A percentile compares a stretch with the other conserved stretches of the same genome.
These are phyloP conservation scores for Coilia nasus DNA, from an alignment of 2,797 vertebrate genomes.

Conservation along the genomic window DNA sequence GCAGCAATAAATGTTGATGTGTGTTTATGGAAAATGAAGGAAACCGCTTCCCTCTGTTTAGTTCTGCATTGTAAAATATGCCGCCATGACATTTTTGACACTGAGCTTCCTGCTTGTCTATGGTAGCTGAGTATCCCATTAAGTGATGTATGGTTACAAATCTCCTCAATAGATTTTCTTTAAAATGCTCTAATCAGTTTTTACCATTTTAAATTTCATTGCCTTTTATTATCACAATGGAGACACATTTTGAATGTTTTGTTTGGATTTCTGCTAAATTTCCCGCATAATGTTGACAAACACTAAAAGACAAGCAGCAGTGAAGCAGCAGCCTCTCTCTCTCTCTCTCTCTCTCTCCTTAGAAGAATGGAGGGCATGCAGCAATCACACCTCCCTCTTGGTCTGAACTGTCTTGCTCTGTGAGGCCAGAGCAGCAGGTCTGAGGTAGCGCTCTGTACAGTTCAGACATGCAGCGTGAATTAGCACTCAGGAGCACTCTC, in stretches of 20 bases:
- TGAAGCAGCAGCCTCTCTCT: background rate
- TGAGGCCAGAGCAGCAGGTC: constrained; percentile 39
- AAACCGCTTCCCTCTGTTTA: constrained; percentile 27
- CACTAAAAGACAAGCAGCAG: background rate
- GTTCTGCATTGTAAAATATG: constrained; percentile 30
- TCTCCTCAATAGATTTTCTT: background rate
- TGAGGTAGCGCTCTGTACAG: constrained; percentile 18
- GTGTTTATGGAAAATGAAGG: constrained; percentile 41
- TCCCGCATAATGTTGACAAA: background rate
- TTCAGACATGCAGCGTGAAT: constrained; percentile 57
- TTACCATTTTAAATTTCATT: background rate
- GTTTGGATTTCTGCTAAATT: background rate
- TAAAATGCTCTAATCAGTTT: background rate
- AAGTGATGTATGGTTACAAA: background rate
- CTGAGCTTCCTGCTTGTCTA: background rate
- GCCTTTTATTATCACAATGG: background rate
- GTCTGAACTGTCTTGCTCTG: constrained; percentile 44
- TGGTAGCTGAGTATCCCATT: background rate
- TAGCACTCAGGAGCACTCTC: constrained; percentile 56
- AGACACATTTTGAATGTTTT: background rate
- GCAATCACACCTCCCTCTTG: constrained; percentile 52
- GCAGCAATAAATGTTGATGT: constrained; percentile 37
- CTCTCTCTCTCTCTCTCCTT: background rate
- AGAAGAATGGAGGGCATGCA: constrained; percentile 30
- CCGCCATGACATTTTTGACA: constrained; percentile 8